Conservation (phyloP, 2,113 vertebrate species). For the Siniperca knerii region DNA sequence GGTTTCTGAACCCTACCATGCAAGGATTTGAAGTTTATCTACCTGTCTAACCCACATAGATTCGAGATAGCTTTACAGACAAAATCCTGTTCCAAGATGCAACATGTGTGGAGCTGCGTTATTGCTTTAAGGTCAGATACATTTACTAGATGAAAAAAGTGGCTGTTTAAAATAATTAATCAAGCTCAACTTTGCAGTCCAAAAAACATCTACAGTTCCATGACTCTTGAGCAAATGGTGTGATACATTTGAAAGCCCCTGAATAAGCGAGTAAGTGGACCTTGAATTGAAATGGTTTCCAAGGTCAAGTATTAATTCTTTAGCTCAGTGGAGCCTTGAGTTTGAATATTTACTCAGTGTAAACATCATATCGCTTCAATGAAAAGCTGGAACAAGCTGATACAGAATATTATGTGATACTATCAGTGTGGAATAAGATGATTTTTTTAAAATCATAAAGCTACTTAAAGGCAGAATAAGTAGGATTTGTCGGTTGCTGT, state of each 20-base stretch:
- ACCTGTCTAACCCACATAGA: neutral
- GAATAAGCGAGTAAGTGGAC: neutral
- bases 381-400: neutral
- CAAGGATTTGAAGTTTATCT: neutral
- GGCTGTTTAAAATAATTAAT: neutral
- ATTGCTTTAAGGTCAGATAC: conserved; percentile 19
- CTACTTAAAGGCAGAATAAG: neutral
- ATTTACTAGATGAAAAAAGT: neutral
- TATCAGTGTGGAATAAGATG: neutral
- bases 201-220: neutral
- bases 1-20: neutral
- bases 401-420: too few species aligned
- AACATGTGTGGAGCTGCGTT: neutral
- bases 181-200: neutral
- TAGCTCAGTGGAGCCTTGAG: too few species aligned
- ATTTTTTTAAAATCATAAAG: neutral
- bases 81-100: conserved; percentile 3
- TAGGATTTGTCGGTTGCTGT: too few species aligned
- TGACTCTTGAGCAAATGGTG: neutral
- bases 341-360: neutral
- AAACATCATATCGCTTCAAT: neutral
- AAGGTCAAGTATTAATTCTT: neutral
- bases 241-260: neutral
- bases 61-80: neutral
- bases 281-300: neutral